phyloP scores from a whole-genome alignment of 2,797 vertebrate genomes.

The Rhinella marina region DNA sequence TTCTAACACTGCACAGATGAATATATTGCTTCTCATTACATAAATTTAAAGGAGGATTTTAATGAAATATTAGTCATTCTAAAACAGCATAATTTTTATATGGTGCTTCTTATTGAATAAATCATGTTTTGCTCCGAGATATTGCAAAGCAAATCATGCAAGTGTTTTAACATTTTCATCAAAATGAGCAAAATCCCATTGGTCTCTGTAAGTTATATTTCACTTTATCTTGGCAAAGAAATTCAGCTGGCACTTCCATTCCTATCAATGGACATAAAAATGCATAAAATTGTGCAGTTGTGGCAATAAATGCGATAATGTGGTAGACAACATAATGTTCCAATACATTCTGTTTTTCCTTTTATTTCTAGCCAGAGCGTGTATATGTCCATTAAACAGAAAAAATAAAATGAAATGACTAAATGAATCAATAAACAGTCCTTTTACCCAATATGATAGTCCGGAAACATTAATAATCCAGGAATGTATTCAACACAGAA shows the following conservation, averaged over 20 bases:
- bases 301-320: conserved; percentile 3
- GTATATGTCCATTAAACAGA: neutral
- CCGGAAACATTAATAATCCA: too few relatives aligned
- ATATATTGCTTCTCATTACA: conserved; percentile 29
- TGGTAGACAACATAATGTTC: neutral
- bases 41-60: conserved; percentile 25
- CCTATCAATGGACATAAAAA: conserved; percentile 1
- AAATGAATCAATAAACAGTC: neutral
- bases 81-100: neutral
- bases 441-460: too few relatives aligned
- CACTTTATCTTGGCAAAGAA: neutral
- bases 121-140: neutral
- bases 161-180: neutral
- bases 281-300: neutral
- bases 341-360: neutral
- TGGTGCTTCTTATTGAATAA: conserved; percentile 9
- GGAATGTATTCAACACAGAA: too few relatives aligned
- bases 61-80: conserved; percentile 26
- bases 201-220: neutral
- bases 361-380: neutral
- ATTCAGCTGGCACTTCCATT: neutral
- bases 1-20: neutral
- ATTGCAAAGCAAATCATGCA: conserved; percentile 1
- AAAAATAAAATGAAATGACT: neutral
- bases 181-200: neutral